These are phyloP conservation scores for Ganaspis sp. DNA, from an alignment of 1,140 invertebrate genomes.

Conservation along the genomic window DNA sequence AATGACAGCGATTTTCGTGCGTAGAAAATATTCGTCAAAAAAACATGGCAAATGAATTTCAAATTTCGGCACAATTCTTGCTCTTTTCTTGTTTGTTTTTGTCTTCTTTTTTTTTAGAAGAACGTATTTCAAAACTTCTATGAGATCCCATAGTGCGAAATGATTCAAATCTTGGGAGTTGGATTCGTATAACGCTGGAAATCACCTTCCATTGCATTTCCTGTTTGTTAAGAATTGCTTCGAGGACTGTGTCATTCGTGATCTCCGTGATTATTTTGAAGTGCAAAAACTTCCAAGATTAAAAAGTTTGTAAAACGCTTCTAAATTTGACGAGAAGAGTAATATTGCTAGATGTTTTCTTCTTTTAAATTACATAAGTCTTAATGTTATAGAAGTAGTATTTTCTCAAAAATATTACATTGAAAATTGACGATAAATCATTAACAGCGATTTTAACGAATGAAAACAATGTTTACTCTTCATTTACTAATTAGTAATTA, in stretches of 20 bases:
- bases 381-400: background rate
- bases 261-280: background rate
- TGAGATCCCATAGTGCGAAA: background rate
- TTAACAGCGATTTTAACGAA: background rate
- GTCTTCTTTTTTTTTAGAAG: no score
- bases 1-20: slow-evolving; percentile 4
- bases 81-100: no score
- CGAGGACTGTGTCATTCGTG: background rate
- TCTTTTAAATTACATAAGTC: background rate
- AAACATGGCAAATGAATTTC: background rate
- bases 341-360: background rate
- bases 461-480: no score
- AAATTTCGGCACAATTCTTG: background rate
- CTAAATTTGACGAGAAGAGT: background rate
- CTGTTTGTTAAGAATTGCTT: background rate
- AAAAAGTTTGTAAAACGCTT: background rate
- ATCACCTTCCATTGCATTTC: slow-evolving; percentile 8
- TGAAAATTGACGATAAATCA: background rate
- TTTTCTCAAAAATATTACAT: background rate
- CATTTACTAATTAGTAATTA: no score
- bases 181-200: background rate
- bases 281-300: background rate
- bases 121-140: background rate
- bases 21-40: background rate
- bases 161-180: background rate